Evolutionary conservation across 1,140 invertebrate genomes (phyloP), one percentile per base, ranked within the genome.

Genomic region (Anoplophora glabripennis): DNA sequence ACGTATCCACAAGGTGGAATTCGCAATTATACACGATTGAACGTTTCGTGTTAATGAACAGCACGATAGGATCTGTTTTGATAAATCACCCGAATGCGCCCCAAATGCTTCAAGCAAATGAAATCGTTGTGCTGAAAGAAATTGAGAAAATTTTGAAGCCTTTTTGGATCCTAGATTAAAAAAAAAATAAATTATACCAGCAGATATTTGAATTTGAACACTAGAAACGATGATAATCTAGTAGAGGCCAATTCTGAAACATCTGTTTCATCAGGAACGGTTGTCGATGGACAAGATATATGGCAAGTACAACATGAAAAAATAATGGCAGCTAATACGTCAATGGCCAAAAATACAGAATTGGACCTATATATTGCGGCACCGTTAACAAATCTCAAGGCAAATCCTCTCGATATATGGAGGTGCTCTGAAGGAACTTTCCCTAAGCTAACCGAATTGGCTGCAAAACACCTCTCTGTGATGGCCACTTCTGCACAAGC

Each of bases 121-220:
- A n/a, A n/a, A n/a, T n/a, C n/a, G n/a, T n/a, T n/a, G n/a, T n/a
- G n/a, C n/a, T n/a, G n/a, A n/a, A n/a, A n/a, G n/a, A n/a, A n/a
- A n/a, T n/a, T n/a, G n/a, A n/a, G n/a, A n/a, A n/a, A n/a, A n/a
- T n/a, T n/a, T n/a, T n/a, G n/a, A n/a, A n/a, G n/a, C n/a, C n/a
- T n/a, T n/a, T n/a, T n/a, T n/a, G n/a, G n/a, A n/a, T n/a, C n/a
- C n/a, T n/a, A n/a, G n/a, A n/a, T n/a, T n/a, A n/a, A n/a, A 46
- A 45, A n/a, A 45, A 45, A n/a, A 45, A 45, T 45, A 12, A 17
- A 45, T 45, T 45, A 45, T 45, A 45, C 42, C 42, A 45, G 17
- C 11, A 11, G 15, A 45, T 45, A 8, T 45, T 45, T 45, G 15
- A 45, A 15, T 15, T 12, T 11, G 3, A 45, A 45, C 17, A 17